Evolutionary conservation across 2,113 vertebrate species (phyloP), one percentile per base, ranked within the genome.

Genomic region (Catharus minimus): DNA sequence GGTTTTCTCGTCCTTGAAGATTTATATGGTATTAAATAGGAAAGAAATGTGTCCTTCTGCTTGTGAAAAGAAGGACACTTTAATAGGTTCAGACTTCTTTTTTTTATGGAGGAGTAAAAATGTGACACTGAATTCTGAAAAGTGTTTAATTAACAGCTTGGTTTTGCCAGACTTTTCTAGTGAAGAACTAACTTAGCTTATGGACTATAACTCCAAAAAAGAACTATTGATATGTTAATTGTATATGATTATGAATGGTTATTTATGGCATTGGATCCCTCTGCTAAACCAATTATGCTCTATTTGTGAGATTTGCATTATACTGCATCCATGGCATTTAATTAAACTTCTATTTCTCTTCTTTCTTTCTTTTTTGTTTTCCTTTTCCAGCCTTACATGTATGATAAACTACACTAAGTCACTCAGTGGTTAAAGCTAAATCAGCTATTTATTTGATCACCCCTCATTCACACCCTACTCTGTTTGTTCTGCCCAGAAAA

Each of bases 181-280:
- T 92, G 84, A 94, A 95, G 89, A 94, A 87, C 93, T 94, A 94
- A 96, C 95, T 96, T 96, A 95, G 95, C 95, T 96, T 96, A 96
- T 95, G 92, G 92, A 93, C 94, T 96, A 72, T 92, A 96, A 96
- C 94, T 95, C 96, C 38, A 95, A 97, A 96, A 96, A 95, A 86
- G 94, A 92, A 95, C 96, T 97, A 97, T 97, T 96, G 96, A 96
- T 97, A 97, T 96, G 96, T 95, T 97, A 97, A 96, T 96, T 95
- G 86, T 95, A 95, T 96, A 96, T 95, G 86, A 95, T 96, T 96
- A 95, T 96, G 96, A 96, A 96, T 96, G 96, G 95, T 94, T 97
- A 97, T 97, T 97, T 97, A 94, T 95, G 93, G 94, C 94, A 95
- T 94, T 97, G 96, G 94, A 96, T 97, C 95, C 86, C 94, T 95